These are phyloP conservation scores for Taenaris catops DNA, from an alignment of 2,888 invertebrate species.

Conservation along the genomic window DNA sequence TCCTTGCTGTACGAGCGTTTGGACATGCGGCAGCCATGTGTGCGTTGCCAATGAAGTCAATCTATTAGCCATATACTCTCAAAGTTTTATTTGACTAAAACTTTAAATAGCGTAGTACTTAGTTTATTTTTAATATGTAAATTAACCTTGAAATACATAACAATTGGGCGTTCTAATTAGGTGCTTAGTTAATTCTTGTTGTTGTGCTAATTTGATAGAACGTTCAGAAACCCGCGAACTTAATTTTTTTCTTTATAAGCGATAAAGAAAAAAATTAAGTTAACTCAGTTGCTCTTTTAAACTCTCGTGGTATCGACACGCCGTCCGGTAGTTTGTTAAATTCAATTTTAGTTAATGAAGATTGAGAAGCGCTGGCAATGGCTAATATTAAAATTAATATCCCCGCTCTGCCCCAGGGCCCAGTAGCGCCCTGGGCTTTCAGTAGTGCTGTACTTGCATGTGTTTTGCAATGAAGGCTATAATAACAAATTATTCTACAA, in stretches of 20 bases:
- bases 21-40: constrained; percentile 64
- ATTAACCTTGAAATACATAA: constrained; percentile 8
- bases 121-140: too few species aligned
- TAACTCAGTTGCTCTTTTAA: constrained; percentile 10
- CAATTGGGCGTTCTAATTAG: constrained; percentile 14
- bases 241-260: too few species aligned
- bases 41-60: constrained; percentile 72
- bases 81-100: constrained; percentile 37
- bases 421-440: constrained; percentile 67
- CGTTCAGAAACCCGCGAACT: too few species aligned
- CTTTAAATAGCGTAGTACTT: constrained; percentile 2
- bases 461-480: constrained; percentile 53
- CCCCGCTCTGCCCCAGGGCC: constrained; percentile 65
- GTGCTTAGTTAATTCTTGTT: constrained; percentile 11
- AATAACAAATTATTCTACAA: constrained; percentile 46
- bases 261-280: too few species aligned
- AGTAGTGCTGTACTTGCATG: constrained; percentile 48
- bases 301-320: background rate
- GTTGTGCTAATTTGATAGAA: constrained; percentile 9
- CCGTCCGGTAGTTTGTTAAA: background rate
- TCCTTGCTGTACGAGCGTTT: constrained; percentile 52
- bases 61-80: constrained; percentile 54
- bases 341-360: constrained; percentile 24
- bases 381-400: constrained; percentile 77
- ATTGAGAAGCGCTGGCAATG: constrained; percentile 56